A percentile compares a stretch with the other conserved stretches of the same genome.
Conservation (phyloP, 2,797 vertebrate genomes). For the Anguilla marmorata region DNA sequence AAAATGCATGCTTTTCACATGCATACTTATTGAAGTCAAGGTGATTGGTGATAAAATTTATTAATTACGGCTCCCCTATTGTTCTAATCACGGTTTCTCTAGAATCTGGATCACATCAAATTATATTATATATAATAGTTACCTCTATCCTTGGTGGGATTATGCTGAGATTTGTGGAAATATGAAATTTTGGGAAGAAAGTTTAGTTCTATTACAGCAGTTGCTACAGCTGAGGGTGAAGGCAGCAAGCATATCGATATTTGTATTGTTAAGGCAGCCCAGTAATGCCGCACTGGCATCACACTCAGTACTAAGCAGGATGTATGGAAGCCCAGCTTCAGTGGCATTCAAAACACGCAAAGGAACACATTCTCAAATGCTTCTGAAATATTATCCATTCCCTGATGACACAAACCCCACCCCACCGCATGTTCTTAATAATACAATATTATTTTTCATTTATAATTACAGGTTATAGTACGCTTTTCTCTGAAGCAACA, state of each 20-base stretch:
- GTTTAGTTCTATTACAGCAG: background rate
- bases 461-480: background rate
- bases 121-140: background rate
- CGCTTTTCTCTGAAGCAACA: conserved; percentile 24
- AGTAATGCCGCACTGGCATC: background rate
- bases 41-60: background rate
- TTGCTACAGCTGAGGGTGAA: background rate
- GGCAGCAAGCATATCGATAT: background rate
- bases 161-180: background rate
- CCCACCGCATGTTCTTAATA: background rate
- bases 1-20: no score
- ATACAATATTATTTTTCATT: background rate
- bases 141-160: background rate
- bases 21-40: background rate
- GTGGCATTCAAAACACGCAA: background rate
- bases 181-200: background rate
- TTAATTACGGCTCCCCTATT: background rate
- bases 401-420: background rate
- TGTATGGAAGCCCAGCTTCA: background rate
- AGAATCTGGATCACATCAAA: background rate
- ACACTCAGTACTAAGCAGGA: background rate
- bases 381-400: conserved; percentile 6
- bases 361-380: background rate
- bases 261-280: background rate
- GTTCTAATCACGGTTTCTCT: background rate